A percentile compares a stretch with the other conserved stretches of the same genome.
Evolutionary conservation across 2,797 vertebrate genomes (phyloP).

Genomic region (Naso thynnoides): DNA sequence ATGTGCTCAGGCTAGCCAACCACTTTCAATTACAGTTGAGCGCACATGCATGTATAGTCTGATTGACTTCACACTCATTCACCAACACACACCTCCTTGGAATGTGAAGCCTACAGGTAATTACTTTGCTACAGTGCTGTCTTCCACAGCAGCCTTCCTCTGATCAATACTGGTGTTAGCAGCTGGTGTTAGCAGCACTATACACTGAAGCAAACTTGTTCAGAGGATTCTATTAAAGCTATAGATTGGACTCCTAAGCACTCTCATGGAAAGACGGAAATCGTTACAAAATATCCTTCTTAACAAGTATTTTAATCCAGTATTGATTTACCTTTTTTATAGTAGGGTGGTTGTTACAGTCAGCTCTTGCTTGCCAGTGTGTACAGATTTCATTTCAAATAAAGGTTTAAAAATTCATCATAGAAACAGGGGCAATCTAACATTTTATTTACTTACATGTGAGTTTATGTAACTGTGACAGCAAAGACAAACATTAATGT

Average conservation of each 20-base stretch:
- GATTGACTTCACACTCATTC: conserved; percentile 22
- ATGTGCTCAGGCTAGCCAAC: conserved; percentile 41
- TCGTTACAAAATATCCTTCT: conserved; percentile 33
- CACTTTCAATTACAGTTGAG: conserved; percentile 67
- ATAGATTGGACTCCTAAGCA: conserved; percentile 25
- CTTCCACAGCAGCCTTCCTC: conserved; percentile 50
- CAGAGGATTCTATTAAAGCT: conserved; percentile 22
- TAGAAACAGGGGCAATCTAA: not conserved
- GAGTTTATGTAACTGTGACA: not conserved
- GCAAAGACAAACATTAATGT: not conserved
- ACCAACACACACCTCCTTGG: conserved; percentile 32
- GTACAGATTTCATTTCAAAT: not conserved
- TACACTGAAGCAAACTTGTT: conserved; percentile 32
- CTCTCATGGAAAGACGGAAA: conserved; percentile 4
- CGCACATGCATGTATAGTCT: conserved; percentile 20
- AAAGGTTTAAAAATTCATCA: not conserved
- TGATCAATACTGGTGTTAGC: conserved; percentile 71
- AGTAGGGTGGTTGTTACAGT: not conserved
- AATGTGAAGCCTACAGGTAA: conserved; percentile 66
- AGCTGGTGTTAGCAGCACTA: conserved; percentile 40
- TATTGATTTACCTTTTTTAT: conserved; percentile 31
- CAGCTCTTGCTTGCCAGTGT: not conserved
- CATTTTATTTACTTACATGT: not conserved
- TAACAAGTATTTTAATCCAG: conserved; percentile 29
- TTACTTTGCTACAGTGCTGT: conserved; percentile 66